Percentiles rank a stretch among this genome's conserved stretches.
phyloP scores from a whole-genome alignment of 1,140 invertebrate genomes.

The Chlorops oryzae region DNA sequence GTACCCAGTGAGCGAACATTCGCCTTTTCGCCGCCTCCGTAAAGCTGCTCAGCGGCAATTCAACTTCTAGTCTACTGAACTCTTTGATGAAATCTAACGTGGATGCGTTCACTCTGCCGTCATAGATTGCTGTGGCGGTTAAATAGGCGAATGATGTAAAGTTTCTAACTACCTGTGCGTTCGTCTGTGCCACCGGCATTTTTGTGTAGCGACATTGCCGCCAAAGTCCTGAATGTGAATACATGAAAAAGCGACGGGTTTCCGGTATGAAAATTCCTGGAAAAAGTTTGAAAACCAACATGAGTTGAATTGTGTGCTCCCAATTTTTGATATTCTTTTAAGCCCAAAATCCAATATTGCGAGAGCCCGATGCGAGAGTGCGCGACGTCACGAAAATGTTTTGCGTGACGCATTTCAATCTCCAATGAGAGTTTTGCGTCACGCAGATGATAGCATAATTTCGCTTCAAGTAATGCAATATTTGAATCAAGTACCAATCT shows the following conservation, averaged over 20 bases:
- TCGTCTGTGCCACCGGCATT: constrained; percentile 31
- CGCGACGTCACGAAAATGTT: too few relatives aligned
- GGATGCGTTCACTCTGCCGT: constrained; percentile 32
- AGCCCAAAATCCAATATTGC: too few relatives aligned
- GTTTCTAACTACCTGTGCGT: constrained; percentile 36
- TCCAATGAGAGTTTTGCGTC: too few relatives aligned
- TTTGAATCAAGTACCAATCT: too few relatives aligned
- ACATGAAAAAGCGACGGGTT: constrained; percentile 54
- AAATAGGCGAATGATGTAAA: constrained; percentile 39
- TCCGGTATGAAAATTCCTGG: constrained; percentile 55
- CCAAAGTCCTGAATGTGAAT: constrained; percentile 63
- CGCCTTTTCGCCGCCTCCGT: constrained; percentile 39
- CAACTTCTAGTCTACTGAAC: constrained; percentile 25
- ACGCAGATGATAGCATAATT: too few relatives aligned
- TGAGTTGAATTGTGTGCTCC: too few relatives aligned
- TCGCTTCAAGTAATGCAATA: too few relatives aligned
- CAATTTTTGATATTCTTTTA: too few relatives aligned
- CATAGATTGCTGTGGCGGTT: constrained; percentile 26
- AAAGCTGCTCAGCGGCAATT: constrained; percentile 28
- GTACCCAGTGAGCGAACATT: constrained; percentile 45
- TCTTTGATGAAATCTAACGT: constrained; percentile 31
- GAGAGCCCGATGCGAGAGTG: too few relatives aligned
- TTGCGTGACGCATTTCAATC: too few relatives aligned
- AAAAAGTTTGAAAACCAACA: constrained; percentile 31
- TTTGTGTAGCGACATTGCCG: constrained; percentile 54